Conservation (phyloP, 2,113 vertebrate genomes). For the Perca flavescens region DNA sequence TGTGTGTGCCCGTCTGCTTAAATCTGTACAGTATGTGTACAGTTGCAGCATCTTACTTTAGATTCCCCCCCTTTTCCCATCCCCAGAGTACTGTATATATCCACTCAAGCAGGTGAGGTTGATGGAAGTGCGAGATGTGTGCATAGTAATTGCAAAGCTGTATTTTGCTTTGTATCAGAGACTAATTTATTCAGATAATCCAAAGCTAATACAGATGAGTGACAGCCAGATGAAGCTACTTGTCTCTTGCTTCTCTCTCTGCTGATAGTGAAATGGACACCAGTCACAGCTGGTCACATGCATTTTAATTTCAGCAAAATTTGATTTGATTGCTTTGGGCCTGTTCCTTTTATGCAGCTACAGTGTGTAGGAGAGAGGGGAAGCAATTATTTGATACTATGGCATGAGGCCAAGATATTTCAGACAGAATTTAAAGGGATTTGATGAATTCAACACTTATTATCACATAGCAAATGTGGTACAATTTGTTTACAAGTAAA, state of each 20-base stretch:
- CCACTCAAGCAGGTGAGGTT: conserved; percentile 39
- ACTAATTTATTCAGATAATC: conserved; percentile 60
- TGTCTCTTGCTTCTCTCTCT: conserved; percentile 29
- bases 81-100: neutral
- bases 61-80: neutral
- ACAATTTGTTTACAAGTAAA: conserved; percentile 26
- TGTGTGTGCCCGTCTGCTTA: neutral
- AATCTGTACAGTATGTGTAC: neutral
- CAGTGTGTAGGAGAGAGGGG: neutral
- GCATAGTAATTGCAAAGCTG: conserved; percentile 52
- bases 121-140: conserved; percentile 38
- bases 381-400: conserved; percentile 9
- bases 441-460: conserved; percentile 10
- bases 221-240: conserved; percentile 59
- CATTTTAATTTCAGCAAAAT: conserved; percentile 48
- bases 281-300: conserved; percentile 38
- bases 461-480: neutral
- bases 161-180: conserved; percentile 60
- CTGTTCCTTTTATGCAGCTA: conserved; percentile 22
- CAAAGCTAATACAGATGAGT: conserved; percentile 53
- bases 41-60: neutral
- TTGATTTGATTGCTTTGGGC: conserved; percentile 39
- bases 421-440: neutral
- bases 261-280: conserved; percentile 49
- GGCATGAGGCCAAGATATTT: conserved; percentile 10